Percentiles rank a stretch among this genome's conserved stretches.
These are phyloP conservation scores for Protonibea diacanthus DNA, from an alignment of 2,797 vertebrate species.

Conservation along the genomic window DNA sequence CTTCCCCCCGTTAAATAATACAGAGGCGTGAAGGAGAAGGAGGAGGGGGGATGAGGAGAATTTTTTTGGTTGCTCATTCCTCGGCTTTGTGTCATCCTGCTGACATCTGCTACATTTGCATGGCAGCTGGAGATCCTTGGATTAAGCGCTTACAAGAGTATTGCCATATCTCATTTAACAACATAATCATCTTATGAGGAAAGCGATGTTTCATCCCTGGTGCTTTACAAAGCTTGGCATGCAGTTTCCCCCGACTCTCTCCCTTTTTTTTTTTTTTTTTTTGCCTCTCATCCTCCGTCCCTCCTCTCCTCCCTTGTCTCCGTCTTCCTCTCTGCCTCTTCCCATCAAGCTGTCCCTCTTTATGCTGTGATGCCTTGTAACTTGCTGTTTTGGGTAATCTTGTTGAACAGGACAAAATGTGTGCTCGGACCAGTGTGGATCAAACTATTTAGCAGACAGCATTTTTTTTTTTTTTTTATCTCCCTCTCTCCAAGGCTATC, in stretches of 20 bases:
- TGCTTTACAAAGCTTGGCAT: conserved; percentile 75
- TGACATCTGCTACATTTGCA: conserved; percentile 86
- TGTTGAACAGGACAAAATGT: conserved; percentile 36
- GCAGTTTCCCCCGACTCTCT: conserved; percentile 57
- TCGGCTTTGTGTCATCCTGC: conserved; percentile 81
- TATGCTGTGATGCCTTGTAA: conserved; percentile 36
- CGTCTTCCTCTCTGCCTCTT: conserved; percentile 16
- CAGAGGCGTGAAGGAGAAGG: conserved; percentile 26
- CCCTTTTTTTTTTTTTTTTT: conserved; percentile 10
- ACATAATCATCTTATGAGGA: conserved; percentile 84
- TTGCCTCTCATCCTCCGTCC: conserved; percentile 46
- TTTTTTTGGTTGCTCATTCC: conserved; percentile 71
- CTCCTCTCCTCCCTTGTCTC: conserved; percentile 30
- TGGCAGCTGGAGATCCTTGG: conserved; percentile 83
- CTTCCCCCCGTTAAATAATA: conserved; percentile 56
- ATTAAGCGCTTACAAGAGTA: conserved; percentile 85
- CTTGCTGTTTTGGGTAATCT: conserved; percentile 52
- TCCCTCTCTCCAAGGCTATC: conserved; percentile 47
- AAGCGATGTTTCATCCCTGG: conserved; percentile 78
- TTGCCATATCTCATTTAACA: conserved; percentile 86
- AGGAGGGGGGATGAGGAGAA: conserved; percentile 59
- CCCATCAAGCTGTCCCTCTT: conserved; percentile 33
- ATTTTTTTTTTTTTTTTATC: background rate
- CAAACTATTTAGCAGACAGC: conserved; percentile 55
- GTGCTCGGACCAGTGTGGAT: conserved; percentile 31